Conservation (phyloP, 2,113 vertebrate species). For the Dolichallabes microphthalmus region DNA sequence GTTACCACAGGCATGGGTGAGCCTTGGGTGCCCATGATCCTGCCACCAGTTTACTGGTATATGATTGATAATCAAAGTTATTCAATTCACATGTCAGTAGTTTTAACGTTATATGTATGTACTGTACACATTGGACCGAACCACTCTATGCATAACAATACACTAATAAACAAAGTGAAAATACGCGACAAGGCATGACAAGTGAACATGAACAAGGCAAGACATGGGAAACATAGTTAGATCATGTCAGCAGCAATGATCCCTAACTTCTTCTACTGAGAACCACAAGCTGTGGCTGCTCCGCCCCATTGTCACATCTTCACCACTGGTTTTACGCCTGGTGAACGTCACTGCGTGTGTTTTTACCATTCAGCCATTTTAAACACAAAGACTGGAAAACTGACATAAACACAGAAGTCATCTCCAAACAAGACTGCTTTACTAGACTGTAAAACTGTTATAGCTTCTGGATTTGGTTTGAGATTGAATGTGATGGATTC, state of each 20-base stretch:
- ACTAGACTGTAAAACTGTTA: conserved; percentile 37
- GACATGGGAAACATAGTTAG: not conserved
- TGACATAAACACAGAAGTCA: conserved; percentile 33
- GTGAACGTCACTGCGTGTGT: conserved; percentile 37
- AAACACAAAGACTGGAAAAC: conserved; percentile 37
- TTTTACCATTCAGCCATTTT: conserved; percentile 23
- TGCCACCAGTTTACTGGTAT: too few relatives aligned
- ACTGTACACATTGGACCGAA: not conserved
- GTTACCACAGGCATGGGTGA: too few relatives aligned
- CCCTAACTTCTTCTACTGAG: not conserved
- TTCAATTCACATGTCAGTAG: too few relatives aligned
- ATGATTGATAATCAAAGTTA: too few relatives aligned
- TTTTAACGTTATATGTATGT: not conserved
- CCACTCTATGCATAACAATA: not conserved
- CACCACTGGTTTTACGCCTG: conserved; percentile 42
- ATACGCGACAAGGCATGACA: not conserved
- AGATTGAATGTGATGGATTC: not conserved
- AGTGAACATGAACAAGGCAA: not conserved
- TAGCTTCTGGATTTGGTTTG: conserved; percentile 44
- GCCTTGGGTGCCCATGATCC: too few relatives aligned
- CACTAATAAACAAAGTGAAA: not conserved
- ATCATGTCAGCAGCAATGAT: not conserved
- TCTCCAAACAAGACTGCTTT: conserved; percentile 24
- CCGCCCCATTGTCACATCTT: not conserved
- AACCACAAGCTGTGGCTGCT: not conserved